phyloP scores from a whole-genome alignment of 1,140 invertebrate genomes.

The Drosophila sturtevanti region DNA sequence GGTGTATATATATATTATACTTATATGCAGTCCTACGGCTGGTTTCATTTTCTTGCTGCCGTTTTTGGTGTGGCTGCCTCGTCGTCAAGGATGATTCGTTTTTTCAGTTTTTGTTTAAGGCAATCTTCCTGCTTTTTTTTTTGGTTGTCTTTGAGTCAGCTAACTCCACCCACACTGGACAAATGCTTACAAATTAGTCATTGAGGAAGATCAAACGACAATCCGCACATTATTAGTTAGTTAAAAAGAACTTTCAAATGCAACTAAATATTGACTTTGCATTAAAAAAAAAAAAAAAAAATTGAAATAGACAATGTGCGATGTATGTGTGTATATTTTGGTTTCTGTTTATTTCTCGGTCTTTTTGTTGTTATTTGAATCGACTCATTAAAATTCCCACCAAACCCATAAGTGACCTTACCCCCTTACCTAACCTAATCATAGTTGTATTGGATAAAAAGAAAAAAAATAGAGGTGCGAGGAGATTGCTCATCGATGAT shows the following conservation, averaged over 20 bases:
- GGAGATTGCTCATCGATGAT: constrained; percentile 40
- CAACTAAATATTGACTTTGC: constrained; percentile 44
- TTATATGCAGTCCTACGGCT: constrained; percentile 68
- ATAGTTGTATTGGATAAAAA: constrained; percentile 33
- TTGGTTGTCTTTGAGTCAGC: background rate
- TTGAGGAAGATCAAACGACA: background rate
- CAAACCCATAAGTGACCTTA: constrained; percentile 17
- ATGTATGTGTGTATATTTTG: no score
- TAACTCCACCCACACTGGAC: background rate
- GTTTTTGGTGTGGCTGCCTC: constrained; percentile 74
- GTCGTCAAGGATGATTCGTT: constrained; percentile 75
- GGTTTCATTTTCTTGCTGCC: constrained; percentile 63
- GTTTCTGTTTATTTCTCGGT: no score
- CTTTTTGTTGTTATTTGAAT: background rate
- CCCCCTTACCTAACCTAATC: constrained; percentile 59
- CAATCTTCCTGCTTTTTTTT: constrained; percentile 34
- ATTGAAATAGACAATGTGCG: no score
- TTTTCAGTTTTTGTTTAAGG: constrained; percentile 36
- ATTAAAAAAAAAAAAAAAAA: background rate
- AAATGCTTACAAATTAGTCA: constrained; percentile 7
- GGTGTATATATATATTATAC: constrained; percentile 14
- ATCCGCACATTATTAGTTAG: no score
- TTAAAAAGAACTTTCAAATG: background rate
- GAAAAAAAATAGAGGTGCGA: background rate
- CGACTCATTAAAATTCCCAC: constrained; percentile 3